A percentile compares a stretch with the other conserved stretches of the same genome.
These are phyloP conservation scores for Patella depressa DNA, from an alignment of 2,888 invertebrate genomes.

Conservation along the genomic window DNA sequence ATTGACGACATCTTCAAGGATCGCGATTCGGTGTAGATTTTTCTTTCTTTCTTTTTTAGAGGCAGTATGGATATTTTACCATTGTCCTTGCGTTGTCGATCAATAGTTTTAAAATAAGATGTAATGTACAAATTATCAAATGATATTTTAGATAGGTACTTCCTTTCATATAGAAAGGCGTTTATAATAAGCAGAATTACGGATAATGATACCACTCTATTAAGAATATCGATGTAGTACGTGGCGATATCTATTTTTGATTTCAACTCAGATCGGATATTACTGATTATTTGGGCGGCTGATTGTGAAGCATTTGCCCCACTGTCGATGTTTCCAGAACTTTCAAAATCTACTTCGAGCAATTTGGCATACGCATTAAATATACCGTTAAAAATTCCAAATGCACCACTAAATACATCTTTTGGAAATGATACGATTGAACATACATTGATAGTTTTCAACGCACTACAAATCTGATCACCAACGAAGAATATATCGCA, in stretches of 20 bases:
- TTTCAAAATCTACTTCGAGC: neutral
- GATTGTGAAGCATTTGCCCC: neutral
- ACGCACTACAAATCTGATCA: neutral
- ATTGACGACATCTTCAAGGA: neutral
- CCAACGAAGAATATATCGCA: neutral
- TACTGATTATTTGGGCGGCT: neutral
- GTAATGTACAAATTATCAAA: conserved; percentile 20
- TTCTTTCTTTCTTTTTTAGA: conserved; percentile 15
- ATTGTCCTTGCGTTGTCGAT: neutral
- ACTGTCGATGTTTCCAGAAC: neutral
- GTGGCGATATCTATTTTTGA: neutral
- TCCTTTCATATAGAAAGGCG: conserved; percentile 12
- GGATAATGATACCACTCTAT: neutral
- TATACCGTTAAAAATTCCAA: neutral
- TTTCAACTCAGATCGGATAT: neutral
- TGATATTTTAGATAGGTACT: neutral
- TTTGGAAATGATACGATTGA: neutral
- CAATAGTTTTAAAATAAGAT: conserved; percentile 4
- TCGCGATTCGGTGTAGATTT: conserved; percentile 10
- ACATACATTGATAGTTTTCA: neutral
- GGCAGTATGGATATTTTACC: conserved; percentile 10
- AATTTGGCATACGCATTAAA: neutral
- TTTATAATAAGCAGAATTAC: conserved; percentile 16
- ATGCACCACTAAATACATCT: neutral
- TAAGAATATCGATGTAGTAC: neutral